A percentile compares a stretch with the other conserved stretches of the same genome.
Evolutionary conservation across 2,113 vertebrate genomes (phyloP).

Genomic region (Thalassarche chlororhynchos): DNA sequence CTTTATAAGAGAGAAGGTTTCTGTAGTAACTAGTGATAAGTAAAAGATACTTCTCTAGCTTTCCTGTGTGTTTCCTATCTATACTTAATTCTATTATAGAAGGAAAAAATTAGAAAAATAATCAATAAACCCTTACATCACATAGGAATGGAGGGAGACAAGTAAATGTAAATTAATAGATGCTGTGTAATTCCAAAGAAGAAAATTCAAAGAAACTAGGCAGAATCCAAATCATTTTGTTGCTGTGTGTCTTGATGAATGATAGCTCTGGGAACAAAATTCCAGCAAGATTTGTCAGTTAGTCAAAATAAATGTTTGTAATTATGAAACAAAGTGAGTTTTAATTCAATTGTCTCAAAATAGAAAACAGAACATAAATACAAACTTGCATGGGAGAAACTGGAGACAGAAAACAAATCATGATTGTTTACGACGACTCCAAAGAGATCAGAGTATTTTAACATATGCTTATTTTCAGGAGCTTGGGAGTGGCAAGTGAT

Average conservation of each 20-base stretch:
- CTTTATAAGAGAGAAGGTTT: not conserved
- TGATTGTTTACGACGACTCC: not conserved
- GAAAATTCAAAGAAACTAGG: not conserved
- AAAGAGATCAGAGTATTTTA: not conserved
- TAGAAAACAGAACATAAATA: constrained; percentile 23
- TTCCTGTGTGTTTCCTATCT: not conserved
- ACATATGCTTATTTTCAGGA: not conserved
- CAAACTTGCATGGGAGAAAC: not conserved
- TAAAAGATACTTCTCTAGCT: not conserved
- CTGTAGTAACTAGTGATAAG: not conserved
- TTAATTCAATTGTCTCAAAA: constrained; percentile 40
- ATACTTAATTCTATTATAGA: not conserved
- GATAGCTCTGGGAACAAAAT: constrained; percentile 35
- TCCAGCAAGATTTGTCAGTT: constrained; percentile 25
- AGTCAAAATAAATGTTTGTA: constrained; percentile 39
- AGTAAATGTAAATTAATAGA: not conserved
- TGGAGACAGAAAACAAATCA: constrained; percentile 10
- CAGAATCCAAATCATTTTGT: not conserved
- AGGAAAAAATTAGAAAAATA: not conserved
- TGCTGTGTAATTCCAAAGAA: not conserved
- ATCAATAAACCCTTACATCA: not conserved
- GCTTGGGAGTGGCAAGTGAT: not conserved
- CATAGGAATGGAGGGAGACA: not conserved
- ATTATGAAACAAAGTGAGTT: constrained; percentile 28
- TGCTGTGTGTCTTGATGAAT: not conserved